Conservation (phyloP, 2,113 vertebrate genomes). For the Pomatorhinus ruficollis region DNA sequence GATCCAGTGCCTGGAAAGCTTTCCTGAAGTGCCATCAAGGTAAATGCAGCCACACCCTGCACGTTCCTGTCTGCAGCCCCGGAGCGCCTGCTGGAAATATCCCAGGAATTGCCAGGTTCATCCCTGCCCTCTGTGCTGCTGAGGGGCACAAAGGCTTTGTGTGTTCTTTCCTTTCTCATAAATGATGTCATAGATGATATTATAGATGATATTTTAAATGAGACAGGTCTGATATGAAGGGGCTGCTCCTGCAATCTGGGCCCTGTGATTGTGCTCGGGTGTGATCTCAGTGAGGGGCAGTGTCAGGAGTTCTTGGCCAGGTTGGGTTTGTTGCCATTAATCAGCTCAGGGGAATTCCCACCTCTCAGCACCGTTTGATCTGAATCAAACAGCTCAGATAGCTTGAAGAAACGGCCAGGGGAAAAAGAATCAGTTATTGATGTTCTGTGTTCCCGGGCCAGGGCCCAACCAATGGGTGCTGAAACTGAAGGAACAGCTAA, state of each 20-base stretch:
- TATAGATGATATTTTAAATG: not conserved
- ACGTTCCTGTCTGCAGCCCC: not conserved
- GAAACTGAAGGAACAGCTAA: not conserved
- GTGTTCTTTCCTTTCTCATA: not conserved
- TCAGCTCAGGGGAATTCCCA: not conserved
- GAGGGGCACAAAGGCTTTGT: not conserved
- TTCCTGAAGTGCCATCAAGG: not conserved
- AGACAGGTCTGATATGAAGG: not conserved
- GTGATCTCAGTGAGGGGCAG: not conserved
- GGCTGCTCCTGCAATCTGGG: not conserved
- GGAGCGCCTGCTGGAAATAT: not conserved
- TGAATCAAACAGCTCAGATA: not conserved
- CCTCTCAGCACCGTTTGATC: not conserved
- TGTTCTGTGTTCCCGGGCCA: not conserved
- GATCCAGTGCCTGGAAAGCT: not conserved
- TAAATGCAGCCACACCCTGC: not conserved
- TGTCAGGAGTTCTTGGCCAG: not conserved
- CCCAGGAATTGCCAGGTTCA: not conserved
- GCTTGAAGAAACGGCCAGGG: not conserved
- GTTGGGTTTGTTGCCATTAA: not conserved
- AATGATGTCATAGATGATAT: not conserved
- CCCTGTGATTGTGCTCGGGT: fast-evolving
- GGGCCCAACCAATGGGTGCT: not conserved
- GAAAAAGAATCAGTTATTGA: fast-evolving
- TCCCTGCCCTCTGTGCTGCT: not conserved